Evolutionary conservation across 2,888 invertebrate genomes (phyloP), one percentile per base, ranked within the genome.

Genomic region (Gastracanthus pulcherrimus): DNA sequence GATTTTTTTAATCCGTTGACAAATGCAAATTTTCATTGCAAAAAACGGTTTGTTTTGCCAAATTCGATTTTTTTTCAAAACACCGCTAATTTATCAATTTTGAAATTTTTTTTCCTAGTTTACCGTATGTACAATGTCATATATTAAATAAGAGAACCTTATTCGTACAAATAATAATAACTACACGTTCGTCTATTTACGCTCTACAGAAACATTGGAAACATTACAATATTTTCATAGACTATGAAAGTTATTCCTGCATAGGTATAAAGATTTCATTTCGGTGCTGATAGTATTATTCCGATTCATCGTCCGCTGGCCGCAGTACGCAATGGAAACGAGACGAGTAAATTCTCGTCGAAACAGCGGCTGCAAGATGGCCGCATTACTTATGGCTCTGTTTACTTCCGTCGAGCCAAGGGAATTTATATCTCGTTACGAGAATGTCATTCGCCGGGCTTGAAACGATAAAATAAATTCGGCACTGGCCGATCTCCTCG

Each of bases 341-440:
- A 76, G 66, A 67, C 75, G 80, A 55, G 80, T 72, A 82, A 82
- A 80, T 76, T 64, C 34, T 62, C 31, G 26, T 62, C 55, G 71
- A 80, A 84, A 77, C 76, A 84, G 64, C 60, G 38, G 62, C 34
- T 11, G 58, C 85, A 86, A 88, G 74, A 64, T 70, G 70, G 71
- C 38, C 60, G 62, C 84, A 87, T 89, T 89, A 89, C 89, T 86
- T 89, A 89, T 88, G 88, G 87, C 85, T 88, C 89, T 89, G 90
- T 89, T 89, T 89, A 89, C 89, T 87, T 86, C 72, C 72, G 67
- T 69, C 67, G 70, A 70, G 80, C 83, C 86, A 83, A 83, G 80
- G 84, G 84, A 89, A 89, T 89, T 89, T 89, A 90, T 89, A 87
- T 89, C 89, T 90, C 89, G 90, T 89, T 89, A 90, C 87, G 85